Percentiles rank a stretch among this genome's conserved stretches.
Evolutionary conservation across 2,888 invertebrate species (phyloP).

Genomic region (Drosophila formosana): DNA sequence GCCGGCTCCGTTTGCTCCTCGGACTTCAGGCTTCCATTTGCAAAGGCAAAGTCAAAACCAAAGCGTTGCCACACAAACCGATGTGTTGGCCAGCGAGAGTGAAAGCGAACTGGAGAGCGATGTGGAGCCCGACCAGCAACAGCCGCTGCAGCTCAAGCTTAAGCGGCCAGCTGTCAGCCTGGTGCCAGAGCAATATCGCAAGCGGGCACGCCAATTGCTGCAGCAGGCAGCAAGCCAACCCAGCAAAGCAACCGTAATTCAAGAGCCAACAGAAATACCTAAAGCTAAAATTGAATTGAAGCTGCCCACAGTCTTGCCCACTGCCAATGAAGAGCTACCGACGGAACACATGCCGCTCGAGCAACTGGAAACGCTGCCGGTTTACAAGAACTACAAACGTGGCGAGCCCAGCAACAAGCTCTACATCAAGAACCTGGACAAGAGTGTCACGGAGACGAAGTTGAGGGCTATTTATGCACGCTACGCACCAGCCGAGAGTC

Average conservation of each 20-base stretch:
- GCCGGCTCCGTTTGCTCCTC: conserved; percentile 91
- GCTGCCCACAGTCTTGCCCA: conserved; percentile 41
- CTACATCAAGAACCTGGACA: conserved; percentile 96
- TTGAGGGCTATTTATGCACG: conserved; percentile 91
- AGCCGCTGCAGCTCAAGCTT: background rate
- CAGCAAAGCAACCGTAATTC: conserved; percentile 3
- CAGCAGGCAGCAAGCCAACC: conserved; percentile 42
- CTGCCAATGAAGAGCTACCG: conserved; percentile 20
- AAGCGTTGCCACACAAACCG: conserved; percentile 77
- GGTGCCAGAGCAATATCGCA: conserved; percentile 65
- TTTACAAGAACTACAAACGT: conserved; percentile 94
- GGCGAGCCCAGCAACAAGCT: conserved; percentile 93
- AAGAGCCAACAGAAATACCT: conserved; percentile 3
- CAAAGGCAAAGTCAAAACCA: conserved; percentile 11
- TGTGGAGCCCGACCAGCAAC: conserved; percentile 49
- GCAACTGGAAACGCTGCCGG: conserved; percentile 90
- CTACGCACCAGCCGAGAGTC: conserved; percentile 86
- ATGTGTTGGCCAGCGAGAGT: conserved; percentile 75
- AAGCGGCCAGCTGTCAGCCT: conserved; percentile 34
- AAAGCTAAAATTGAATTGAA: conserved; percentile 71
- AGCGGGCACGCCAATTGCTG: conserved; percentile 74
- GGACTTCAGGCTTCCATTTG: conserved; percentile 22
- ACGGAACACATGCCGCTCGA: conserved; percentile 89
- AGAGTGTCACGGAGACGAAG: conserved; percentile 91
- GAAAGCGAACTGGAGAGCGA: conserved; percentile 79